Evolutionary conservation across 2,113 vertebrate genomes (phyloP).

Genomic region (Protobothrops flavoviridis): DNA sequence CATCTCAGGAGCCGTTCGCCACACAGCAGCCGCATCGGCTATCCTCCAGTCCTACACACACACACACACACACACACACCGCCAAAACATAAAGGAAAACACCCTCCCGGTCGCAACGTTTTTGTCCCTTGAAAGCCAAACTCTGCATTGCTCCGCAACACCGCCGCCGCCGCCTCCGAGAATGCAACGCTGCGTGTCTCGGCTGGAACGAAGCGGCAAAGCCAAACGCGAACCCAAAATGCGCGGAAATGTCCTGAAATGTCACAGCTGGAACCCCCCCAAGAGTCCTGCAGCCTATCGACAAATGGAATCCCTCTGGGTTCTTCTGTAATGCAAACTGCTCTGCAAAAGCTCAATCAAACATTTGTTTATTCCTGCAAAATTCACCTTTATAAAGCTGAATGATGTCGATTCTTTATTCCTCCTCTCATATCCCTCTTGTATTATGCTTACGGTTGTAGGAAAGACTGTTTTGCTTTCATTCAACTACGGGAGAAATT

Average conservation of each 20-base stretch:
- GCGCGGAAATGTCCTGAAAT: not conserved
- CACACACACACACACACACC: no score
- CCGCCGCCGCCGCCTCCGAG: not conserved
- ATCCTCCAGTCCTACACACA: not conserved
- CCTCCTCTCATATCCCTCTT: not conserved
- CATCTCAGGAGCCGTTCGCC: not conserved
- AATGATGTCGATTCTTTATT: not conserved
- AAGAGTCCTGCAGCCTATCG: not conserved
- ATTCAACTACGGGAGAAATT: not conserved
- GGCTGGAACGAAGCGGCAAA: not conserved
- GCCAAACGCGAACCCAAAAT: not conserved
- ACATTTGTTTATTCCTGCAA: not conserved
- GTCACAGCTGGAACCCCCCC: no score
- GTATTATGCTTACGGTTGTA: not conserved
- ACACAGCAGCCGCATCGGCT: not conserved
- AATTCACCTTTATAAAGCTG: not conserved
- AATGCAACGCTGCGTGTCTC: not conserved
- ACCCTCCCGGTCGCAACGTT: not conserved
- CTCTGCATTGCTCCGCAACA: not conserved
- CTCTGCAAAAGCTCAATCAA: not conserved
- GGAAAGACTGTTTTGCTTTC: not conserved
- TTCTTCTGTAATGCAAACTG: not conserved
- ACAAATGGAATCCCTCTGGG: not conserved
- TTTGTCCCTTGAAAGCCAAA: not conserved
- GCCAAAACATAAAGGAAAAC: not conserved